phyloP scores from a whole-genome alignment of 2,888 invertebrate genomes.

The Julus scandinavius region DNA sequence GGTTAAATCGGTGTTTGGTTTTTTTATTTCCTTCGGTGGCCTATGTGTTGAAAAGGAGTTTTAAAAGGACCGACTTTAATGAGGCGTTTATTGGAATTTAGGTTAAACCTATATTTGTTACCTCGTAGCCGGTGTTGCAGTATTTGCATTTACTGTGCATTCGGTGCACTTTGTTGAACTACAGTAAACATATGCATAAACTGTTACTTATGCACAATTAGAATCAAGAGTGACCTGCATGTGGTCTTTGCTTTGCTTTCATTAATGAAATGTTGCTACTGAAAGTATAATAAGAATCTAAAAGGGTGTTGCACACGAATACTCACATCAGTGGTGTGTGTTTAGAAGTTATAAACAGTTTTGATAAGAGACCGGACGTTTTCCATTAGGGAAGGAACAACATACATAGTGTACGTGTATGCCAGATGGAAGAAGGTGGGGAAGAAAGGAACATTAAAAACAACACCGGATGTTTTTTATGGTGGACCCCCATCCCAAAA shows the following conservation, averaged over 20 bases:
- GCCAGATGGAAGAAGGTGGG: background rate
- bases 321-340: background rate
- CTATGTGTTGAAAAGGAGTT: background rate
- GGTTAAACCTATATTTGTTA: constrained; percentile 9
- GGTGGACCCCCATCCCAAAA: background rate
- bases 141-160: background rate
- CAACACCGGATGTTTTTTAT: background rate
- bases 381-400: background rate
- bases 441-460: background rate
- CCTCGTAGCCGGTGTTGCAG: background rate
- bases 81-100: background rate
- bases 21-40: background rate
- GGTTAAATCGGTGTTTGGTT: background rate
- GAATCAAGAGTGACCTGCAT: no score
- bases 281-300: background rate
- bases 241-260: background rate
- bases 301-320: background rate
- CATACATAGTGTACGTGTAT: background rate
- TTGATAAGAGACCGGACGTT: background rate
- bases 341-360: background rate
- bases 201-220: no score
- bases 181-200: no score
- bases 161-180: no score
- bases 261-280: background rate
- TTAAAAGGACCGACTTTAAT: constrained; percentile 10